A percentile compares a stretch with the other conserved stretches of the same genome.
These are phyloP conservation scores for Mnemiopsis leidyi DNA, from an alignment of 37 sponge, comb jelly and placozoan species.

Conservation along the genomic window DNA sequence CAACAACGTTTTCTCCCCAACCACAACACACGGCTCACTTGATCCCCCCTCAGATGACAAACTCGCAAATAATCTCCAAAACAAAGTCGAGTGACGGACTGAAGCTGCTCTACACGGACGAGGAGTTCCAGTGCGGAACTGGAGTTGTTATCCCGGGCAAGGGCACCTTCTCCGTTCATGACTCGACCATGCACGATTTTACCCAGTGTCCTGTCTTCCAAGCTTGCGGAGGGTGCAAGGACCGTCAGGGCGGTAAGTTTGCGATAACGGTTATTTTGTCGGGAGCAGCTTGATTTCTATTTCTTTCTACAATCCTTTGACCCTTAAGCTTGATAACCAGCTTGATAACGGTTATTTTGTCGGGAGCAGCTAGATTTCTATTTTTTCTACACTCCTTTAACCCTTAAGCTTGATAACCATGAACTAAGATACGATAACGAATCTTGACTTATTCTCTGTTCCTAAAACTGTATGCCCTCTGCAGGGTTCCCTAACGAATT, in stretches of 20 bases:
- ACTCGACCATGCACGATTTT: constrained; percentile 12
- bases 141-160: constrained; percentile 10
- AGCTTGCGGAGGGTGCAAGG: constrained; percentile 33
- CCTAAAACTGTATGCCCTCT: too few relatives aligned
- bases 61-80: constrained; percentile 38
- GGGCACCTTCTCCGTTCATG: background rate
- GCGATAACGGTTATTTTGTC: too few relatives aligned
- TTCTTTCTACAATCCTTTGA: too few relatives aligned
- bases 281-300: too few relatives aligned
- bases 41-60: constrained; percentile 23
- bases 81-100: constrained; percentile 38
- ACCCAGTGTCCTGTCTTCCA: background rate
- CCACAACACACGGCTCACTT: background rate
- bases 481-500: constrained; percentile 74
- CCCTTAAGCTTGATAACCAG: too few relatives aligned
- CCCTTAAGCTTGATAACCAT: too few relatives aligned
- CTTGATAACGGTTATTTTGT: too few relatives aligned
- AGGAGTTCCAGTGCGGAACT: background rate
- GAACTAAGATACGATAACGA: too few relatives aligned
- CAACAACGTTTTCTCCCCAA: too few relatives aligned
- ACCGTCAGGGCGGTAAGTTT: background rate
- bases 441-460: too few relatives aligned
- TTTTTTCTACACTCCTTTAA: too few relatives aligned
- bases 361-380: too few relatives aligned
- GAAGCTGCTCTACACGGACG: background rate